These are phyloP conservation scores for Drosophila ercepeae DNA, from an alignment of 1,140 invertebrate genomes.

Conservation along the genomic window DNA sequence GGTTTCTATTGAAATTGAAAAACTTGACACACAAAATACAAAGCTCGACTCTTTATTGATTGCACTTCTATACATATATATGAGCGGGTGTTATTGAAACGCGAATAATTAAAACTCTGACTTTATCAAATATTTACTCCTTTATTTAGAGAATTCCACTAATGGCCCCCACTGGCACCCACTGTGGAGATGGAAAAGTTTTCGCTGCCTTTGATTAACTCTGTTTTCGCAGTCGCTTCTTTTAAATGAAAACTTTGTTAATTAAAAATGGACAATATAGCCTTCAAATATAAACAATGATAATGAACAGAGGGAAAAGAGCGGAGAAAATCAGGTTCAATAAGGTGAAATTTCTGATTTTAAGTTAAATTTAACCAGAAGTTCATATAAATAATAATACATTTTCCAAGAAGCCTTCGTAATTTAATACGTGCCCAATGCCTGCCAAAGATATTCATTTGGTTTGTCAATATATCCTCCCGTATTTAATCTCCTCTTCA, in stretches of 20 bases:
- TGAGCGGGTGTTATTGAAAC: constrained; percentile 4
- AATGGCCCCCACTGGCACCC: neutral
- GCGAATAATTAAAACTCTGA: constrained; percentile 45
- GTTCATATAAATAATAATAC: neutral
- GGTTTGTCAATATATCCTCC: too few relatives aligned
- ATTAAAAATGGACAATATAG: neutral
- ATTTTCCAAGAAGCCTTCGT: neutral
- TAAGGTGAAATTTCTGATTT: neutral
- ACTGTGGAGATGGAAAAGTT: neutral
- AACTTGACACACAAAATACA: constrained; percentile 36
- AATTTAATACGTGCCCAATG: neutral
- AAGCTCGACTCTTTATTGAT: constrained; percentile 11
- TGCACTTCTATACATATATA: neutral
- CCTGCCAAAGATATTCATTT: too few relatives aligned
- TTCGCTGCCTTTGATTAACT: neutral
- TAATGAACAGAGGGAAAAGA: neutral
- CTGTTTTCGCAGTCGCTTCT: neutral
- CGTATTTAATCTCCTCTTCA: too few relatives aligned
- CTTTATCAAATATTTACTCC: constrained; percentile 12
- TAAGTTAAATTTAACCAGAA: neutral
- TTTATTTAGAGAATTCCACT: neutral
- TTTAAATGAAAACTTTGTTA: neutral
- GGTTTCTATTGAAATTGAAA: constrained; percentile 55
- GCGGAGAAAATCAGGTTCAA: neutral
- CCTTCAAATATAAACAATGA: neutral